Evolutionary conservation across 1,140 invertebrate genomes (phyloP), one percentile per base, ranked within the genome.

Genomic region (Drosophila ananassae): DNA sequence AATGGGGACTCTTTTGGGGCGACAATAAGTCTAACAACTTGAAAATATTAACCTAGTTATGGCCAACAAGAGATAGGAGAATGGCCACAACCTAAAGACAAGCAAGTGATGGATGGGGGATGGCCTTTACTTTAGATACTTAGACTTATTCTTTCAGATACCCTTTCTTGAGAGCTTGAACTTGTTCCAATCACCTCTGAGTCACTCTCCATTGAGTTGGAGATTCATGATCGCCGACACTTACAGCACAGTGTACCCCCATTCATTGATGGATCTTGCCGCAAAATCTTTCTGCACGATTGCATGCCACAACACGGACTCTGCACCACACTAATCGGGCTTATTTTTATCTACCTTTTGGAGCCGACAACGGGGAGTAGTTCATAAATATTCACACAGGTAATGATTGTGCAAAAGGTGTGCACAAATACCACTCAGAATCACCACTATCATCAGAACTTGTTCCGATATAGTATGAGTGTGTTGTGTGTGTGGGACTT

Each of bases 361-460:
- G 39, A 17, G 63, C 51, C 24, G 53, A 55, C 28, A 41, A 28
- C 25, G 1, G 7, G 7, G 25, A 28, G 25, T 7, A 69, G 51
- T 69, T 69, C 66, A 69, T 69, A 69, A 69, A 69, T 69, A 69
- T 69, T 69, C 66, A 69, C 51, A 57, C 63, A 69, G 57, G 68
- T 48, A 68, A 68, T 57, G 63, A 56, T 69, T 69, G 66, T 68
- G 66, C 66, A 69, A 69, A 37, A 69, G 63, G 58, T 76, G 59
- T 62, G 41, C 67, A 73, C 73, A 77, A 59, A 57, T 32, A 59
- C 73, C 60, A 39, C 44, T 17, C 25, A 12, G 24, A 41, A 21
- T 10, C 44, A 44, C 51, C 66, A 71, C 82, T 87, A 85, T 87
- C 82, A 85, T 87, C 82, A 64, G 25, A 56, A 46, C 24, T 75